Percentiles rank a stretch among this genome's conserved stretches.
Conservation (phyloP, 1,140 invertebrate genomes). For the Cotesia chilonis region DNA sequence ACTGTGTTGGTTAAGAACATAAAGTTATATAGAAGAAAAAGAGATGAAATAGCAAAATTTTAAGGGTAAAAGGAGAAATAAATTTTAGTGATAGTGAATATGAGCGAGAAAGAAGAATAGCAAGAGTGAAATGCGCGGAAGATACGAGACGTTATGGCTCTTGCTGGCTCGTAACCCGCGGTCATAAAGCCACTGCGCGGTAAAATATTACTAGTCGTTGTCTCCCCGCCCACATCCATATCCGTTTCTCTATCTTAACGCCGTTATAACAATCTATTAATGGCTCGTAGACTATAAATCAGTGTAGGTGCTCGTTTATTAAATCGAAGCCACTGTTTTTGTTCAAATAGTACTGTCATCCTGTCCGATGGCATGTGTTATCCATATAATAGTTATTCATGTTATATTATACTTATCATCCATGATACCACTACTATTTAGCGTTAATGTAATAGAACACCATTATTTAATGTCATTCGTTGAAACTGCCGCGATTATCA, state of each 20-base stretch:
- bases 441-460: neutral
- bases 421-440: neutral
- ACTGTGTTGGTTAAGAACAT: conserved; percentile 4
- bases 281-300: conserved; percentile 59
- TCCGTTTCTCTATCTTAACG: conserved; percentile 61
- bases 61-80: too few relatives aligned
- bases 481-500: too few relatives aligned
- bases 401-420: neutral
- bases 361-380: conserved; percentile 4
- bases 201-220: conserved; percentile 58
- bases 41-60: neutral
- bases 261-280: conserved; percentile 65
- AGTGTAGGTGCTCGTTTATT: conserved; percentile 35
- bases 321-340: conserved; percentile 22
- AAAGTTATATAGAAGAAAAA: conserved; percentile 34
- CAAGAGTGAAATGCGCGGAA: conserved; percentile 32
- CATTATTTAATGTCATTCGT: too few relatives aligned
- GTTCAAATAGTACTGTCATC: conserved; percentile 6
- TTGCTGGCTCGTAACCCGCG: conserved; percentile 65
- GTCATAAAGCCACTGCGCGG: conserved; percentile 64
- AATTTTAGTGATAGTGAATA: conserved; percentile 18
- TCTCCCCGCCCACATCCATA: conserved; percentile 42
- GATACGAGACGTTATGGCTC: conserved; percentile 61
- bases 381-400: neutral
- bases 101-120: conserved; percentile 28